phyloP scores from a whole-genome alignment of 1,140 invertebrate genomes.

The Sipha flava region DNA sequence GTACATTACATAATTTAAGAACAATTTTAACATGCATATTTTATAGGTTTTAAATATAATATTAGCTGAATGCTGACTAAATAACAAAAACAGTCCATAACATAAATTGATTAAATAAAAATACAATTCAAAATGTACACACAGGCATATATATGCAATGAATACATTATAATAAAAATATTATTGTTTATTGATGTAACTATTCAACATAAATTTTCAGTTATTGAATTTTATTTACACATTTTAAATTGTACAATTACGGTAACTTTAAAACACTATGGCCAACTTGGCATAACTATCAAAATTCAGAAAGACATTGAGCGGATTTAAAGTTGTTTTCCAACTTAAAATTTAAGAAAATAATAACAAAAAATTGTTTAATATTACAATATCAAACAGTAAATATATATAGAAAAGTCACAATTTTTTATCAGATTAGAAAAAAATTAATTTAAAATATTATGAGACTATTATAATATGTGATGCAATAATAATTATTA shows the following conservation, averaged over 20 bases:
- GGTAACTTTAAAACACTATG: not conserved
- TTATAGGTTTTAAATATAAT: not conserved
- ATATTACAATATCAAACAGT: not conserved
- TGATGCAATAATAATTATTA: not conserved
- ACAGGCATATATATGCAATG: not conserved
- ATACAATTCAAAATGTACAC: not conserved
- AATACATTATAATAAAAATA: not conserved
- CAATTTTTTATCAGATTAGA: not conserved
- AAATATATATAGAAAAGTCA: not conserved
- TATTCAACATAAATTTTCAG: not conserved
- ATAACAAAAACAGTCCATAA: not conserved
- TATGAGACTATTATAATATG: not conserved
- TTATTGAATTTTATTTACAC: not conserved
- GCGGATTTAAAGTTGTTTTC: not conserved
- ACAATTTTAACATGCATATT: not conserved
- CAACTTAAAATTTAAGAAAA: not conserved
- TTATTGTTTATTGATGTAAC: not conserved
- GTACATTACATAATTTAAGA: not conserved
- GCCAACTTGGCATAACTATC: not conserved
- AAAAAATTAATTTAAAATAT: not conserved
- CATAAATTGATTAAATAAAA: not conserved
- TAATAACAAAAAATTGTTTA: not conserved
- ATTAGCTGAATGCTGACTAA: not conserved
- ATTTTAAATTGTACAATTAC: not conserved
- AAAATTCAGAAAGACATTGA: not conserved